Evolutionary conservation across 2,113 vertebrate species (phyloP), one percentile per base, ranked within the genome.

Genomic region (Dicaeum eximium): DNA sequence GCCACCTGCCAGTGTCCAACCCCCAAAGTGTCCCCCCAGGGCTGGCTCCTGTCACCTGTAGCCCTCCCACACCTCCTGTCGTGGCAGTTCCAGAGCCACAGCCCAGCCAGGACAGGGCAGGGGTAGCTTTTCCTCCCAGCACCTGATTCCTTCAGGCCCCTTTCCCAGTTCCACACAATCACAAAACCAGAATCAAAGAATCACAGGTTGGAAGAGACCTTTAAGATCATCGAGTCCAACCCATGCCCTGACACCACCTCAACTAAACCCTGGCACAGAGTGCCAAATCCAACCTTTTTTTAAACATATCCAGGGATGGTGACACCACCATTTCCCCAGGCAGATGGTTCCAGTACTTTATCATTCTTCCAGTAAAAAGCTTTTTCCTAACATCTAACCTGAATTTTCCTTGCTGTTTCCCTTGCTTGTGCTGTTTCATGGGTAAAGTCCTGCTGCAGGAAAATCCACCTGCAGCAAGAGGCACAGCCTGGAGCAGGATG

Each of bases 91-190:
- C n/a, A n/a, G 48, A 85, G 83, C 37, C 69, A 31, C 48, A 27
- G 4, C 40, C 33, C 16, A 13, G n/a, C 15, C 20, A 4, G 4
- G 0, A 2, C 2, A 2, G 2, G 5, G 17, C 25, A 65, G 37
- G 61, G 28, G 25, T 12, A 7, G 25, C 33, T 86, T 80, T 58
- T 31, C 35, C 31, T 33, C 12, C 44, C 16, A 10, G 21, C 4
- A 8, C 13, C 13, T 0, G 0, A 8, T 11, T 37, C 35, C 48
- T 54, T 25, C 33, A 25, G 2, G 7, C 8, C 15, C 30, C 24
- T 9, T 15, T 22, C 11, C 18, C 20, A 11, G 2, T 15, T 30
- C 12, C 40, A 45, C 40, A 67, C 33, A 35, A 10, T 21, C 24
- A 35, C 16, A 47, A 16, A 66, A 37, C 28, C 38, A 73, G 25